phyloP scores from a whole-genome alignment of 2,797 vertebrate species.

The Sebastes aleutianus region DNA sequence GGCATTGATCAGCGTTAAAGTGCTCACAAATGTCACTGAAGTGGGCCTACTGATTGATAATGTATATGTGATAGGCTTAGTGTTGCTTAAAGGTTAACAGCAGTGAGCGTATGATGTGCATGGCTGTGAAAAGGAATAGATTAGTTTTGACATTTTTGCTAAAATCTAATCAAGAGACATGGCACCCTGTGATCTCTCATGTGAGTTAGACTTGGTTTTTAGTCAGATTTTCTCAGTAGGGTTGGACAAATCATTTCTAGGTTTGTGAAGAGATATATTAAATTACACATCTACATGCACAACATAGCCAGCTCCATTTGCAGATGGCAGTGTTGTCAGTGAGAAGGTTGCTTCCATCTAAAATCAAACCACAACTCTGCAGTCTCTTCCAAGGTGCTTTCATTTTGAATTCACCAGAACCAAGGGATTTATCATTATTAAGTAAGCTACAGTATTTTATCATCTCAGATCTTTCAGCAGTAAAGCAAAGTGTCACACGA shows the following conservation, averaged over 20 bases:
- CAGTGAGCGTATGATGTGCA: background rate
- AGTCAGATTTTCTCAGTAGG: background rate
- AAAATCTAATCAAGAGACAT: background rate
- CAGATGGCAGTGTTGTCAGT: constrained; percentile 54
- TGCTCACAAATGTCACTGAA: background rate
- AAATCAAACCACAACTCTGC: background rate
- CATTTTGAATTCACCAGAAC: background rate
- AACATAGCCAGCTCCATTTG: constrained; percentile 5
- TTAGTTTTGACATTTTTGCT: background rate
- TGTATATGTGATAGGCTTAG: background rate
- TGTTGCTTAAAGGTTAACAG: background rate
- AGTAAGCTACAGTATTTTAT: background rate
- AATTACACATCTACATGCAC: background rate
- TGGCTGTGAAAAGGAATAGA: background rate
- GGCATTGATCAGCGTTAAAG: constrained; percentile 17
- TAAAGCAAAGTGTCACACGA: background rate
- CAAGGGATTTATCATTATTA: background rate
- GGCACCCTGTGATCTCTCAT: background rate
- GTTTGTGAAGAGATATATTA: background rate
- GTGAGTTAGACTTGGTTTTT: background rate
- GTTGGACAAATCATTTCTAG: background rate
- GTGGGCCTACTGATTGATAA: background rate
- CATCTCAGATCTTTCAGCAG: background rate
- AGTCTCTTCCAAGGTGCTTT: background rate
- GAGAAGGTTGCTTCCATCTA: background rate